Percentiles rank a stretch among this genome's conserved stretches.
These are phyloP conservation scores for Sphenopsis melanotis DNA, from an alignment of 2,797 vertebrate species.

Conservation along the genomic window DNA sequence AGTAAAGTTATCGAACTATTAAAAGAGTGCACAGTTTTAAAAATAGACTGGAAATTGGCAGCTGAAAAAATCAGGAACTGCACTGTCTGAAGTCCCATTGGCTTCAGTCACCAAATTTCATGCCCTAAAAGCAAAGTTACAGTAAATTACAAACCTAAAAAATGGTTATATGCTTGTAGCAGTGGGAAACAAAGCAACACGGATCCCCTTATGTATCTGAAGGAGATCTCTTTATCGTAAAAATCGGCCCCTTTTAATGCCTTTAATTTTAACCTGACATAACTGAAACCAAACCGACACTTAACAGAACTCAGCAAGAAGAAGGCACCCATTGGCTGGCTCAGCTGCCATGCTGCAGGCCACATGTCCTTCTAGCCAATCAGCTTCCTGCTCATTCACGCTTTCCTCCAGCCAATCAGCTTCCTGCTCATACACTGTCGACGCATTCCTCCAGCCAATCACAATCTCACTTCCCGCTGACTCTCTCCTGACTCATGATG, in stretches of 20 bases:
- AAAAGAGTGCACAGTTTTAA: not conserved
- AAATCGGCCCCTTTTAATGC: not conserved
- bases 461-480: not conserved
- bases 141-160: not conserved
- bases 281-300: not conserved
- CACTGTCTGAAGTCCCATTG: not conserved
- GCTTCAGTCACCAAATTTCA: not conserved
- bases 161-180: not conserved
- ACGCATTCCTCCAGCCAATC: not conserved
- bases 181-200: not conserved
- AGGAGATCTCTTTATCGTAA: not conserved
- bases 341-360: not conserved
- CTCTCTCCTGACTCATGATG: no score
- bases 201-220: not conserved
- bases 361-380: not conserved
- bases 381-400: not conserved
- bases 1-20: not conserved
- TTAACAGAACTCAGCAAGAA: not conserved
- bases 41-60: not conserved
- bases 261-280: not conserved
- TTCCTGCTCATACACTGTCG: not conserved
- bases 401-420: not conserved
- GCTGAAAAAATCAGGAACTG: not conserved
- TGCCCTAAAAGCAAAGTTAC: not conserved
- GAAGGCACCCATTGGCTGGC: not conserved